These are phyloP conservation scores for Aplochiton taeniatus DNA, from an alignment of 2,797 vertebrate species.

Conservation along the genomic window DNA sequence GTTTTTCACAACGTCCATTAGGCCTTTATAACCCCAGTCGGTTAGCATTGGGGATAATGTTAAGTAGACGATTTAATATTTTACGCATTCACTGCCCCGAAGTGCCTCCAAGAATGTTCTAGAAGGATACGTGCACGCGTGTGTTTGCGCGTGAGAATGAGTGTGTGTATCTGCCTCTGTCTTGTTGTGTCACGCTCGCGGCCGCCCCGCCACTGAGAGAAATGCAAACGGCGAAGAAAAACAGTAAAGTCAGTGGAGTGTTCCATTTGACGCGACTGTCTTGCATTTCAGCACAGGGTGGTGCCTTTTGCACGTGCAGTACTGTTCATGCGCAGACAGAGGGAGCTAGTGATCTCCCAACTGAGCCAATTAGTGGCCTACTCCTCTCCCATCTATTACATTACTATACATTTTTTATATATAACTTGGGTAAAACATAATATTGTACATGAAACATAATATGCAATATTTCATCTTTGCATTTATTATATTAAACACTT, in stretches of 20 bases:
- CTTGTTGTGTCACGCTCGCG: too few species aligned
- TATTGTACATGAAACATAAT: too few species aligned
- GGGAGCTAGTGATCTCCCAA: constrained; percentile 31
- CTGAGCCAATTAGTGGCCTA: neutral
- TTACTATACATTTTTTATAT: too few species aligned
- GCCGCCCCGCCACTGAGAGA: constrained; percentile 18
- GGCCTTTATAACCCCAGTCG: too few species aligned
- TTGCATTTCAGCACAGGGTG: constrained; percentile 54
- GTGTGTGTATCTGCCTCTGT: constrained; percentile 40
- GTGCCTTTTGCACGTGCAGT: constrained; percentile 51
- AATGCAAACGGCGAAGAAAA: constrained; percentile 26
- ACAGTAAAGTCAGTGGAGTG: constrained; percentile 17
- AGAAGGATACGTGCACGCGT: constrained; percentile 6
- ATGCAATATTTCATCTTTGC: too few species aligned
- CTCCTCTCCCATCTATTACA: too few species aligned
- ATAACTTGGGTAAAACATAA: too few species aligned
- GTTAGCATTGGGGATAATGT: too few species aligned
- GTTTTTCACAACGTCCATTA: too few species aligned
- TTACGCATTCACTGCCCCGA: too few species aligned
- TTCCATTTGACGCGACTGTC: neutral
- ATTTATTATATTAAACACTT: too few species aligned
- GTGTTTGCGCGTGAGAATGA: constrained; percentile 1
- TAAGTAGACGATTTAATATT: too few species aligned
- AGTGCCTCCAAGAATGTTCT: constrained; percentile 43
- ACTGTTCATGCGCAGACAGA: constrained; percentile 23